These are phyloP conservation scores for Bagarius yarrelli DNA, from an alignment of 2,113 vertebrate genomes.

Conservation along the genomic window DNA sequence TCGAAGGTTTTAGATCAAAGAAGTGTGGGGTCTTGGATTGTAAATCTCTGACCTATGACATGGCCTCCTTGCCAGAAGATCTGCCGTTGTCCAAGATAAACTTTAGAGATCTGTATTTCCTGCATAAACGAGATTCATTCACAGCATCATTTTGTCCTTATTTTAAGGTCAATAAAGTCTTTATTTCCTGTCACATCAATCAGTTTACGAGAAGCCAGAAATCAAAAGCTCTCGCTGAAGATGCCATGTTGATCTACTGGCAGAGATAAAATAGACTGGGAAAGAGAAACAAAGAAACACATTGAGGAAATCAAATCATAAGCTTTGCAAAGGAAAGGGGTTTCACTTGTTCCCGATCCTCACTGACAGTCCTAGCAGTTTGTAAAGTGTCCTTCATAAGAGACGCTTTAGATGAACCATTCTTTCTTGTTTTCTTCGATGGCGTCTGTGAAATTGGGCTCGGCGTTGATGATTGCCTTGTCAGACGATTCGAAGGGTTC, in stretches of 20 bases:
- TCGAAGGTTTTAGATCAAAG: not conserved
- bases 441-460: slow-evolving; percentile 93
- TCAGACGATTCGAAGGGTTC: slow-evolving; percentile 80
- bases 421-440: slow-evolving; percentile 98
- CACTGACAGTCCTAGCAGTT: not conserved
- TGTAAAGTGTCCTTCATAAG: not conserved
- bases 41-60: not conserved
- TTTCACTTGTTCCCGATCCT: not conserved
- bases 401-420: slow-evolving; percentile 85
- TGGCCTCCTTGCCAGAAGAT: not conserved
- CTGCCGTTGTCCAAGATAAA: not conserved
- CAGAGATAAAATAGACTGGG: not conserved
- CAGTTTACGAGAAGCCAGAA: not conserved
- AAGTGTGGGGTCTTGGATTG: not conserved
- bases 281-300: slow-evolving; percentile 4
- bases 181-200: not conserved
- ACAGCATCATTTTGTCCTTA: not conserved
- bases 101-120: not conserved
- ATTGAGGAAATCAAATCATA: not conserved
- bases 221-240: not conserved
- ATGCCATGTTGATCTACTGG: not conserved
- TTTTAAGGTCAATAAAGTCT: not conserved
- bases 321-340: not conserved
- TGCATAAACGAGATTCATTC: not conserved
- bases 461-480: slow-evolving; percentile 69